Percentiles rank a stretch among this genome's conserved stretches.
phyloP scores from a whole-genome alignment of 2,797 vertebrate species.

The Pelochelys cantorii region DNA sequence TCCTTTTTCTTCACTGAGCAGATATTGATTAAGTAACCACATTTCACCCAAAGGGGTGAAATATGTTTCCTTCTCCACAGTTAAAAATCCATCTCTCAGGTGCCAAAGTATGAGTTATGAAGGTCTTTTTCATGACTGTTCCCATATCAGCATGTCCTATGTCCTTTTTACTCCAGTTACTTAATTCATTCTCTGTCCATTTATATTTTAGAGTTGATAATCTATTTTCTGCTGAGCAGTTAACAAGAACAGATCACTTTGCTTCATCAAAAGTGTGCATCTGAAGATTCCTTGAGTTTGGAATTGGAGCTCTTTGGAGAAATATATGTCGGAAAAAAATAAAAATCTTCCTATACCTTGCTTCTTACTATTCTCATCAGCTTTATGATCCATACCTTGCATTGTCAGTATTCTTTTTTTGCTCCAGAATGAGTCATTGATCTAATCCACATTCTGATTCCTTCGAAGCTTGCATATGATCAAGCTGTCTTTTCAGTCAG shows the following conservation, averaged over 20 bases:
- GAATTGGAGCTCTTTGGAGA: not conserved
- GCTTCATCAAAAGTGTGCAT: not conserved
- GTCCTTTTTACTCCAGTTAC: not conserved
- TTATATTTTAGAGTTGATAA: not conserved
- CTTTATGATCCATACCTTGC: not conserved
- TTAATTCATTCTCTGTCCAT: slow-evolving; percentile 9
- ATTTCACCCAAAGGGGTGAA: not conserved
- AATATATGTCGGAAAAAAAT: not conserved
- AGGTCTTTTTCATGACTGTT: not conserved
- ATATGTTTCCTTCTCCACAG: not conserved
- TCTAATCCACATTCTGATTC: not conserved
- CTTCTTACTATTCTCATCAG: not conserved
- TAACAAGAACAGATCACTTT: not conserved
- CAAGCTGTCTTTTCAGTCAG: not conserved
- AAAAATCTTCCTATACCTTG: not conserved
- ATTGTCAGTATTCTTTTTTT: not conserved
- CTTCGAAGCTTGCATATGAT: not conserved
- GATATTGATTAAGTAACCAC: slow-evolving; percentile 5
- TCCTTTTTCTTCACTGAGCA: not conserved
- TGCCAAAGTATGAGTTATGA: not conserved
- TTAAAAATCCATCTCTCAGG: slow-evolving; percentile 23
- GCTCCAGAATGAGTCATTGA: not conserved
- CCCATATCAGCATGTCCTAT: not conserved
- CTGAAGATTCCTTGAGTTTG: not conserved
- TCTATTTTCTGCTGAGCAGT: not conserved